Percentiles rank a stretch among this genome's conserved stretches.
Conservation (phyloP, 37 sponge, comb jelly and placozoan genomes). For the Mnemiopsis leidyi region DNA sequence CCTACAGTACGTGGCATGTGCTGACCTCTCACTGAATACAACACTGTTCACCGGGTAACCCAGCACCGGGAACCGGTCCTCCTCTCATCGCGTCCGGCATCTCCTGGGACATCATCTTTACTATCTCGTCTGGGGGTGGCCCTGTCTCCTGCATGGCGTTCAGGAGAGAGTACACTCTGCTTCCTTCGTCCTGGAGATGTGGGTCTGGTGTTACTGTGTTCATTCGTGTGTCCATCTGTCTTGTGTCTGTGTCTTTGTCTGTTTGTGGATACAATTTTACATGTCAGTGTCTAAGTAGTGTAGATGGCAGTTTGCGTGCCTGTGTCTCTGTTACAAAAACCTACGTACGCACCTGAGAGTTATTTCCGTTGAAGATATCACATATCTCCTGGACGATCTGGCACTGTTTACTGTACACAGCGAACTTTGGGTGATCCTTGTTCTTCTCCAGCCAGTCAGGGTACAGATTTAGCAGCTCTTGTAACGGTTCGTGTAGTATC, state of each 20-base stretch:
- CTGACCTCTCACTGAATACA: no score
- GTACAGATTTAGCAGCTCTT: conserved; percentile 7
- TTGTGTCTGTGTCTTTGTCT: no score
- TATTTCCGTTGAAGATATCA: background rate
- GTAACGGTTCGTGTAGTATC: conserved; percentile 20
- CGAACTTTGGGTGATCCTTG: background rate
- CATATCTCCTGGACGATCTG: background rate
- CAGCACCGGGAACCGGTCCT: background rate
- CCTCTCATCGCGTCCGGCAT: background rate
- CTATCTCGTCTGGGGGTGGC: conserved; percentile 16
- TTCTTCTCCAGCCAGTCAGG: conserved; percentile 17
- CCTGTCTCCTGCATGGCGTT: conserved; percentile 48
- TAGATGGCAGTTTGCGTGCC: no score
- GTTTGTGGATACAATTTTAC: no score
- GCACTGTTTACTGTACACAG: background rate
- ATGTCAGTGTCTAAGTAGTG: no score
- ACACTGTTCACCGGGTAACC: no score
- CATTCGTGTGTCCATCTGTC: no score
- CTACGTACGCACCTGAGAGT: no score
- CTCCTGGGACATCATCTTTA: conserved; percentile 17
- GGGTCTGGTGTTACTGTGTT: no score
- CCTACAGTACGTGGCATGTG: no score
- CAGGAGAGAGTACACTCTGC: background rate
- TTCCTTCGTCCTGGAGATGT: background rate
- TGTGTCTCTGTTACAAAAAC: no score